phyloP scores from a whole-genome alignment of 2,797 vertebrate genomes.

The Crenichthys baileyi region DNA sequence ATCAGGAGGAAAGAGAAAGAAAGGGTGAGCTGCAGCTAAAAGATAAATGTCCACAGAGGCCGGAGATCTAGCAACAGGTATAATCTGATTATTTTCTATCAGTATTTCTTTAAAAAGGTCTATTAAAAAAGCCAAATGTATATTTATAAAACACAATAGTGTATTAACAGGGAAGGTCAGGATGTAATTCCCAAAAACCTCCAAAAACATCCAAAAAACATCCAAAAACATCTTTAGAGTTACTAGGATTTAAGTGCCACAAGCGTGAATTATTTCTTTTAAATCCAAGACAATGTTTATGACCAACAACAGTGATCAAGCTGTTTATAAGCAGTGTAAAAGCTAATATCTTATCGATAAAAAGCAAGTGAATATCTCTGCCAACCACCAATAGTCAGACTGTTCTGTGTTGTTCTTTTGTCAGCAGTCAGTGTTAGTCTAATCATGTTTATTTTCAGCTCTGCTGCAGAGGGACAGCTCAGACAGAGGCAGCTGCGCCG shows the following conservation, averaged over 20 bases:
- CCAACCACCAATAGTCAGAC: background rate
- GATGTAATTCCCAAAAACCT: background rate
- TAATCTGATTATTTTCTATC: background rate
- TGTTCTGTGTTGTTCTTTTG: slow-evolving; percentile 13
- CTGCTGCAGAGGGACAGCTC: slow-evolving; percentile 39
- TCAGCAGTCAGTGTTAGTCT: slow-evolving; percentile 32
- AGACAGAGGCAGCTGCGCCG: slow-evolving; percentile 49
- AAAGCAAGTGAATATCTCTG: background rate
- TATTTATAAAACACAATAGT: background rate
- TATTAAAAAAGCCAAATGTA: background rate
- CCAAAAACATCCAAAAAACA: no score
- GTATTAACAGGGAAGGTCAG: background rate
- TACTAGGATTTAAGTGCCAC: no score
- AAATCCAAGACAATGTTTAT: background rate
- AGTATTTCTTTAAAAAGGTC: no score
- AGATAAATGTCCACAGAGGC: no score
- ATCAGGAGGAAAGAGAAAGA: no score
- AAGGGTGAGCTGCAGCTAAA: no score
- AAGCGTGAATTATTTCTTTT: background rate
- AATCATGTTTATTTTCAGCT: slow-evolving; percentile 37
- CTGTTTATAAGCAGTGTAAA: background rate
- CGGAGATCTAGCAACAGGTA: background rate
- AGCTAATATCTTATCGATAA: background rate
- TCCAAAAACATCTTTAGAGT: background rate
- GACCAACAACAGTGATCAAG: background rate